phyloP scores from a whole-genome alignment of 2,113 vertebrate genomes.

The Alouatta palliata region DNA sequence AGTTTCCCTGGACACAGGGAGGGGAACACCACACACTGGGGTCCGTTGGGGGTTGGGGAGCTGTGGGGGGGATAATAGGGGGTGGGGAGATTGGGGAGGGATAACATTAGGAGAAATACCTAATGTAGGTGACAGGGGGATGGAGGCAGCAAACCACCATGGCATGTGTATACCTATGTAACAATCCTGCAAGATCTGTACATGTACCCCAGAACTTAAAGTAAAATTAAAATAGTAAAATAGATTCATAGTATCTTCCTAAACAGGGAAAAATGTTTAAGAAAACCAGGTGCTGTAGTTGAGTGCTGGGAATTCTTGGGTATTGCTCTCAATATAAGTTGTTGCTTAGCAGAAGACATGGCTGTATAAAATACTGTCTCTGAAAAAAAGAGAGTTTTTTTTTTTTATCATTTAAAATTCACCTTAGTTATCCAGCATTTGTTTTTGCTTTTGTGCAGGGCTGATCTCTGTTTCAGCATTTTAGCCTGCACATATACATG shows the following conservation, averaged over 20 bases:
- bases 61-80: too few relatives aligned
- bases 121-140: too few relatives aligned
- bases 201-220: too few relatives aligned
- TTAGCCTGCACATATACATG: not conserved
- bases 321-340: not conserved
- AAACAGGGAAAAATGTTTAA: not conserved
- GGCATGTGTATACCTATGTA: too few relatives aligned
- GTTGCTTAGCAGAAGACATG: not conserved
- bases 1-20: not conserved
- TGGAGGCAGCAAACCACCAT: too few relatives aligned
- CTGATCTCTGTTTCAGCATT: not conserved
- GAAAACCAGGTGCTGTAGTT: not conserved
- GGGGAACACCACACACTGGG: too few relatives aligned
- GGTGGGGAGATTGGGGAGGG: too few relatives aligned
- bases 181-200: too few relatives aligned
- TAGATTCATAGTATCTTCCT: not conserved
- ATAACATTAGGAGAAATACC: too few relatives aligned
- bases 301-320: not conserved
- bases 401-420: constrained; percentile 3
- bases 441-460: not conserved
- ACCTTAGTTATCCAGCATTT: not conserved
- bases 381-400: not conserved
- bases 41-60: too few relatives aligned
- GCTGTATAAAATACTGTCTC: not conserved
- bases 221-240: not conserved